A percentile compares a stretch with the other conserved stretches of the same genome.
phyloP scores from a whole-genome alignment of 2,113 vertebrate genomes.

The Crotalus tigris region DNA sequence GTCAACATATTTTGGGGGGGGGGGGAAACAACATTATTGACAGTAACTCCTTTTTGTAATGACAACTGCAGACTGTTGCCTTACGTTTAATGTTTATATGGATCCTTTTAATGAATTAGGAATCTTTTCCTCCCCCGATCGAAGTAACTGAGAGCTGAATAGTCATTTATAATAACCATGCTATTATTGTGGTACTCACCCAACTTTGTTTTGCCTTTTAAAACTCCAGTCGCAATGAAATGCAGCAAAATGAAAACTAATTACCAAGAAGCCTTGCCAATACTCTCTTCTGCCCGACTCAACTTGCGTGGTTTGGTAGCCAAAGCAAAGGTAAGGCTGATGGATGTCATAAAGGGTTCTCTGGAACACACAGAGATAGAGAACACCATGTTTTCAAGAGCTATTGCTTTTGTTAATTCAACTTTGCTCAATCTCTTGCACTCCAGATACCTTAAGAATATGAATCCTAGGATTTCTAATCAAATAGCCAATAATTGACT shows the following conservation, averaged over 20 bases:
- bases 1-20: not conserved
- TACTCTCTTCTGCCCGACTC: conserved; percentile 89
- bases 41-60: not conserved
- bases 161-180: not conserved
- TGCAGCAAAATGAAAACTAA: conserved; percentile 81
- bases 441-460: not conserved
- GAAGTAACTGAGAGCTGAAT: not conserved
- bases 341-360: conserved; percentile 7
- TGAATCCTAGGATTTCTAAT: not conserved
- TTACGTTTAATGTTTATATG: not conserved
- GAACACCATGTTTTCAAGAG: not conserved
- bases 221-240: conserved; percentile 74
- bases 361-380: not conserved
- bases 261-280: conserved; percentile 80
- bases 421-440: not conserved
- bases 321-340: conserved; percentile 86
- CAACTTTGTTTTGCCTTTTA: conserved; percentile 57
- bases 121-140: not conserved
- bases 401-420: not conserved
- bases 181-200: not conserved
- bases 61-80: not conserved
- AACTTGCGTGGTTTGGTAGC: conserved; percentile 81
- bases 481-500: not conserved
- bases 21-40: not conserved
- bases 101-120: not conserved